Evolutionary conservation across 92 coral and sea anemone species (phyloP).

Genomic region (Porites lobata): DNA sequence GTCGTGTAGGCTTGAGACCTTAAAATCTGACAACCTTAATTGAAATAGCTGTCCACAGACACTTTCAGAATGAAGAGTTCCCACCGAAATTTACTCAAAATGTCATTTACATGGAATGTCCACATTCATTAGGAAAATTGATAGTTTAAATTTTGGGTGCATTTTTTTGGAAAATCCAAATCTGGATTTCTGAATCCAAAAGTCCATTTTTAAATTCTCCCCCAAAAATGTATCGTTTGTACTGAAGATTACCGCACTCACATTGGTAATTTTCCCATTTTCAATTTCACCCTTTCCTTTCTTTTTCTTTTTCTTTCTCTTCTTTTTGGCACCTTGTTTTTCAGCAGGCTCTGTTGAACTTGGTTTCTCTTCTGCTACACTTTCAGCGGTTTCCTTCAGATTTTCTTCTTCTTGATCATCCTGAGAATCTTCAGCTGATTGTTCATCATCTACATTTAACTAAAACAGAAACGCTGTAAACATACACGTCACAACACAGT

Average conservation of each 20-base stretch:
- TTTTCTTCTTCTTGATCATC: conserved; percentile 63
- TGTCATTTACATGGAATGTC: too few relatives aligned
- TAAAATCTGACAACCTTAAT: too few relatives aligned
- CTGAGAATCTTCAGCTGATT: conserved; percentile 65
- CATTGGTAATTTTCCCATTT: conserved; percentile 33
- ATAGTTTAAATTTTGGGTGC: too few relatives aligned
- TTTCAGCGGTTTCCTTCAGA: conserved; percentile 22
- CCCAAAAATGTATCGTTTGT: background rate
- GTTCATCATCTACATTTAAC: conserved; percentile 70
- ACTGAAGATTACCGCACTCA: background rate
- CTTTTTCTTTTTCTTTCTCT: conserved; percentile 76
- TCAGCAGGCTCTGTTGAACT: conserved; percentile 22
- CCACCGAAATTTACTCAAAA: too few relatives aligned
- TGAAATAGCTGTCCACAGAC: too few relatives aligned
- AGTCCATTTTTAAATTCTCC: background rate
- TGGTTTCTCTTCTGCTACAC: conserved; percentile 48
- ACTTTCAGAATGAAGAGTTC: too few relatives aligned
- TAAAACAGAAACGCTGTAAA: background rate
- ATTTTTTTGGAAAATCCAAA: too few relatives aligned
- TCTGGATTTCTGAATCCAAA: too few relatives aligned
- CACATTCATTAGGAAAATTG: too few relatives aligned
- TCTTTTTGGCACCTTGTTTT: conserved; percentile 64
- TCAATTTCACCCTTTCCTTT: conserved; percentile 70
- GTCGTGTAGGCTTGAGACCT: too few relatives aligned
- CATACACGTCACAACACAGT: background rate